Base-by-base conservation (phyloP, 2,113 vertebrate genomes). In the Corythaeola cristata region DNA sequence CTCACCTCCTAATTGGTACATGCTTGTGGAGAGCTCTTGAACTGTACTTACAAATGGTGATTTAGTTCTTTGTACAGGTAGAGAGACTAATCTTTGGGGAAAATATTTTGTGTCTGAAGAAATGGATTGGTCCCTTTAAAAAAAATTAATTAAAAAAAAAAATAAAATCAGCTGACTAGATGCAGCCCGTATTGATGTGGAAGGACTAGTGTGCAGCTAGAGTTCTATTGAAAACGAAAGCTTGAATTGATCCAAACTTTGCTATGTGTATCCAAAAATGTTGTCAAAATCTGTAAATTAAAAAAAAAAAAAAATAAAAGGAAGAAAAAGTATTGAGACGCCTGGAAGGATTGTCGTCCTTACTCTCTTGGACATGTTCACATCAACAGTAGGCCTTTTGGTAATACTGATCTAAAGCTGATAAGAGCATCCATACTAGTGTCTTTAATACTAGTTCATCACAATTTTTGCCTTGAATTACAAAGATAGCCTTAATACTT, bases 401-500 rank as follows among this genome's bases (percentile, higher is more conserved):
- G 74, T 93, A 93, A 69, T 86, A 62, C 59, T 30, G 32, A 73
- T 93, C 41, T 77, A 89, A 96, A 86, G 74, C 58, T 78, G 55
- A 63, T 86, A 67, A 93, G 45, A 85, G 96, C 79, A 81, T 96
- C 50, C 75, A 9, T 85, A 69, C 88, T 67, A 80, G 41, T 87
- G 69, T 93, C 87, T 96, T 90, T 68, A 84, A 56, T 68, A 66
- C 30, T 83, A 71, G 33, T 62, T 50, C 11, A 81, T 90, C 68
- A 81, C 63, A 89, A 56, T 50, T 71, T 83, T 93, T 86, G 56
- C 73, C 88, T 96, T 85, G 85, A 94, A 88, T 93, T 96, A 62
- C 69, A 85, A 93, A 97, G 50, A 83, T 68, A 94, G 73, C 80
- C 53, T 96, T 95, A 90, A 91, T 90, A 85, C 89, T 92, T 78